Conservation (phyloP, 2,797 vertebrate genomes). For the Masticophis lateralis region DNA sequence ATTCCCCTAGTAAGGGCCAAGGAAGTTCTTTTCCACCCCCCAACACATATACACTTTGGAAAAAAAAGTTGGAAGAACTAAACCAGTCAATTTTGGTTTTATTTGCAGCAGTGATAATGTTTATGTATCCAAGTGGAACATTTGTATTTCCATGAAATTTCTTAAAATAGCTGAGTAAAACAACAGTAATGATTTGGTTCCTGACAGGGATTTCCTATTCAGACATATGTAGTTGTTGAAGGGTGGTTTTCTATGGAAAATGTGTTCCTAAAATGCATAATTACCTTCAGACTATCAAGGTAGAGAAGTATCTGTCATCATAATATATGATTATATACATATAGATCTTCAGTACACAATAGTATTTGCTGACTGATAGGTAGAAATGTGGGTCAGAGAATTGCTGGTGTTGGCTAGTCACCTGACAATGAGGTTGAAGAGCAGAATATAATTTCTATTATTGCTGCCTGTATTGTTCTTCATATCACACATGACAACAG, state of each 20-base stretch:
- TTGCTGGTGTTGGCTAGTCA: not conserved
- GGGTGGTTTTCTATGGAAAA: not conserved
- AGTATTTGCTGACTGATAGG: not conserved
- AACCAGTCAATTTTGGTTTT: not conserved
- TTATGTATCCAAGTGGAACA: not conserved
- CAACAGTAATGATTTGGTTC: not conserved
- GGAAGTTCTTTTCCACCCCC: not conserved
- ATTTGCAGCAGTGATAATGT: not conserved
- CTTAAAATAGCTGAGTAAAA: not conserved
- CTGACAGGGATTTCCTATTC: not conserved
- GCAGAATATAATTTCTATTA: conserved; percentile 22
- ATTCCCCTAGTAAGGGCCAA: not conserved
- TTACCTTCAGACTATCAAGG: not conserved
- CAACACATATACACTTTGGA: not conserved
- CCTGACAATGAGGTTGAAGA: not conserved
- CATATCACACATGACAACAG: conserved; percentile 14
- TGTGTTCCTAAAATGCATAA: not conserved
- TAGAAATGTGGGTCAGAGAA: conserved; percentile 22
- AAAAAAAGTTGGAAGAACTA: not conserved
- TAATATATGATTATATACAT: not conserved
- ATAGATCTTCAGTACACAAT: not conserved
- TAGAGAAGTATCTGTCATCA: not conserved
- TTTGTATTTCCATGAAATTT: not conserved
- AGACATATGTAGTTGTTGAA: not conserved
- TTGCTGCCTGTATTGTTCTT: conserved; percentile 22